Base-by-base conservation (phyloP, 2,888 invertebrate species). In the Julus scandinavius region DNA sequence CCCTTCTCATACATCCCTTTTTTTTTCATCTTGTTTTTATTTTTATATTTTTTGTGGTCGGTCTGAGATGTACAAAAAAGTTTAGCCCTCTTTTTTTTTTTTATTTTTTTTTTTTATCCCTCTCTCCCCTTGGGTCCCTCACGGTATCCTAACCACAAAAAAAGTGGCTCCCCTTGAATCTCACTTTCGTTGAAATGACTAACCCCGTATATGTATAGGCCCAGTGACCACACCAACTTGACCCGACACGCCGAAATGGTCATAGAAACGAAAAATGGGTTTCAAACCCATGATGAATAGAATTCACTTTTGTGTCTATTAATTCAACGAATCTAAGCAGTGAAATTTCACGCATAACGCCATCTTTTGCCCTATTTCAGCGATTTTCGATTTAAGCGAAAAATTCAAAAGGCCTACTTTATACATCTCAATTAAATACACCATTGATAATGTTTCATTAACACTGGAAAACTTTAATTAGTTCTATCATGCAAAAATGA, bases 1-100 rank as follows among this genome's bases (percentile, higher is more conserved):
- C 85, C 85, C 85, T 85, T 85, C 50, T 85, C 85, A 20, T 85
- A 45, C 45, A 45, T 85, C 50, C 85, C 85, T 50, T 85, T 84
- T 85, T 85, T 85, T n/a, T n/a, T n/a, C 45, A 45, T 85, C 85
- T 49, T 85, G 45, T 85, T 85, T 85, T 85, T 85, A 45, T 85
- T 85, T 49, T 50, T 45, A 85, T 20, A 50, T 85, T 85, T 50
- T 85, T 45, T 49, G 85, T 45, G 45, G 85, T 85, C 50, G 85
- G 85, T 85, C 50, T 85, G 49, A 85, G 85, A 49, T 85, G 29
- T 38, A 80, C 38, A 80, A 80, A 80, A 80, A 80, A 29, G 29
- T 38, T 29, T 38, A 38, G 29, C 80, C 80, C 38, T 13, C 6
- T 29, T 13, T 80, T 80, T 15, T 80, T 80, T 80, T 4, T 2